Base-by-base conservation (phyloP, 2,888 invertebrate genomes). In the Buathra laborator region DNA sequence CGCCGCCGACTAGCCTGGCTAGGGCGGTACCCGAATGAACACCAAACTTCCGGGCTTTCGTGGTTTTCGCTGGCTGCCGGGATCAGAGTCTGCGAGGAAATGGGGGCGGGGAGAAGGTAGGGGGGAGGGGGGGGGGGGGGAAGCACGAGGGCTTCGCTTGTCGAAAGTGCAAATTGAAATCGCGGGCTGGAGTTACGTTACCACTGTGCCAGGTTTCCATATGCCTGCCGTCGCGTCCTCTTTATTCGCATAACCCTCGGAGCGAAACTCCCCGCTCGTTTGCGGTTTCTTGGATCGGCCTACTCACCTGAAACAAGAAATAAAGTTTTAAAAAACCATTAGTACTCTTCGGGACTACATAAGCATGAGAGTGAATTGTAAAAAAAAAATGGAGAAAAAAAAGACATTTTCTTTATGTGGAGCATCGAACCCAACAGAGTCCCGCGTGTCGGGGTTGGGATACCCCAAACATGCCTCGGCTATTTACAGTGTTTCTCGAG, bases 161-260 rank as follows among this genome's bases (percentile, higher is more conserved):
- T 81, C 79, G 79, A 82, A 85, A 85, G 82, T 85, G 82, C 82
- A 85, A 82, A 82, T 85, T 85, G 85, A 85, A 85, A 85, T 82
- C 71, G 85, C 85, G 71, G 37, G 59, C 44, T 68, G 67, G 66
- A 79, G 53, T 79, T 75, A 70, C 79, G 79, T 75, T 79, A 53
- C 74, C 71, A 62, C 71, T 56, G 14, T 64, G 74, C 48, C 43
- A 62, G 12, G 68, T 14, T 81, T 81, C 62, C 51, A 70, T 80
- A 66, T 46, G 59, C 43, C 51, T 78, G 53, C 66, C 70, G 53
- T 32, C 79, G 46, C 44, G 24, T 51, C 37, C 51, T 7, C 32
- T 24, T 67, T 76, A 48, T 75, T 74, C 64, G 16, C 48, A 71
- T 53, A 46, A 48, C 51, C 19, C 32, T 62, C 14, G 14, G 53